Evolutionary conservation across 2,797 vertebrate species (phyloP).

Genomic region (Antrozous pallidus): DNA sequence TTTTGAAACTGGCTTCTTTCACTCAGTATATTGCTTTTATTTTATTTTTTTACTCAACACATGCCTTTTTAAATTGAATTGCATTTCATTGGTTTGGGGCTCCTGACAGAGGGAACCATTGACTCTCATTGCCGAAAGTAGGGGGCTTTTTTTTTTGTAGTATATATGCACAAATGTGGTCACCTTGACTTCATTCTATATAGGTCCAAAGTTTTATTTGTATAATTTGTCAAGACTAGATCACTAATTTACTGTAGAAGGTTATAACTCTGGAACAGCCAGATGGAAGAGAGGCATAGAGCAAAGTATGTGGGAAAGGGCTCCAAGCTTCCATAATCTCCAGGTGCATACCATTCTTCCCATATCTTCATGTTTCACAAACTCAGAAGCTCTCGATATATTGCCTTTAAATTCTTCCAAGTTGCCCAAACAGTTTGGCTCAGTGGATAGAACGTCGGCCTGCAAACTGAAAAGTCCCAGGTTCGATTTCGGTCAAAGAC

Average conservation of each 20-base stretch:
- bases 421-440: too few relatives aligned
- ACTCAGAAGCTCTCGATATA: not conserved
- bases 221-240: not conserved
- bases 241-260: not conserved
- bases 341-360: not conserved
- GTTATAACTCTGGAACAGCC: not conserved
- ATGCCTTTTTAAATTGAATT: not conserved
- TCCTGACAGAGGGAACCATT: not conserved
- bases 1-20: slow-evolving; percentile 3
- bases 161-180: not conserved
- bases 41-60: not conserved
- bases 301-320: not conserved
- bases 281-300: not conserved
- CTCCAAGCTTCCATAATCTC: not conserved
- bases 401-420: not conserved
- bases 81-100: not conserved
- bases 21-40: not conserved
- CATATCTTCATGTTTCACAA: not conserved
- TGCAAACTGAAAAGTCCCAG: too few relatives aligned
- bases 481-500: too few relatives aligned
- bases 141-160: not conserved
- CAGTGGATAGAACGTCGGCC: too few relatives aligned
- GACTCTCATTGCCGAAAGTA: not conserved
- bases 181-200: not conserved
- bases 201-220: not conserved